These are phyloP conservation scores for Kradibia gibbosae DNA, from an alignment of 1,140 invertebrate genomes.

Conservation along the genomic window DNA sequence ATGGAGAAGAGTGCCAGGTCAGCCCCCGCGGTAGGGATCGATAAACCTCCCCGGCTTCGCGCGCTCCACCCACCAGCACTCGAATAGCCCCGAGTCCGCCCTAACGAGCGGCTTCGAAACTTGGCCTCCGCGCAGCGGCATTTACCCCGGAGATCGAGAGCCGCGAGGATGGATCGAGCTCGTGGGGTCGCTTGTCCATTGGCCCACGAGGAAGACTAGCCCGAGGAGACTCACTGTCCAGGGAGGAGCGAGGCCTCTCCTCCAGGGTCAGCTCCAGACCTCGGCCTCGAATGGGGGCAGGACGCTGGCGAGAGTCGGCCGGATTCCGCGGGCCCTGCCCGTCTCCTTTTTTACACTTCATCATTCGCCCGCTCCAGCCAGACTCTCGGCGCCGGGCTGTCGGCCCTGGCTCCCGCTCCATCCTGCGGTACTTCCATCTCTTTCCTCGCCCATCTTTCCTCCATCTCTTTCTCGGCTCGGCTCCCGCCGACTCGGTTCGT, in stretches of 20 bases:
- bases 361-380: neutral
- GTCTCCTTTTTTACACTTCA: neutral
- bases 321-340: no score
- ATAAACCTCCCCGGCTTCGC: neutral
- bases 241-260: neutral
- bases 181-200: neutral
- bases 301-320: no score
- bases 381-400: constrained; percentile 25
- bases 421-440: constrained; percentile 36
- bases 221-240: neutral
- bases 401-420: constrained; percentile 16
- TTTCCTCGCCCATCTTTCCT: neutral
- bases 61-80: neutral
- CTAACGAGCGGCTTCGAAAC: no score
- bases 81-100: neutral
- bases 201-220: neutral
- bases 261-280: no score
- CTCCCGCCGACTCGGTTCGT: neutral
- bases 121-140: no score
- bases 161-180: constrained; percentile 19
- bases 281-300: no score
- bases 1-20: neutral
- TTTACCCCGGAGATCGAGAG: no score
- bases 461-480: neutral
- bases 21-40: neutral